phyloP scores from a whole-genome alignment of 2,888 invertebrate species.

The Volucella inflata region DNA sequence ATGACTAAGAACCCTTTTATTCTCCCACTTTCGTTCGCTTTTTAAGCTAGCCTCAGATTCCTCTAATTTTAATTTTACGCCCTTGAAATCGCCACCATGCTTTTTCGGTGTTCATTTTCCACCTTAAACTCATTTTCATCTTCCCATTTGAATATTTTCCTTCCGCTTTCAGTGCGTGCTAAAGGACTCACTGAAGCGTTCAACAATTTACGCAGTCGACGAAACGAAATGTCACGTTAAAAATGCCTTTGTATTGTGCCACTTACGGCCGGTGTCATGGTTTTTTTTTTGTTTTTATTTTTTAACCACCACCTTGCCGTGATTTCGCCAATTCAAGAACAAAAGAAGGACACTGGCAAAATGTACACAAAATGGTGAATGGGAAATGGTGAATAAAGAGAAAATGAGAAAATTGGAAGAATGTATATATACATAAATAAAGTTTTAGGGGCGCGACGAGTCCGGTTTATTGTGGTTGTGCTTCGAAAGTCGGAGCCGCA shows the following conservation, averaged over 20 bases:
- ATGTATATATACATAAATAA: not conserved
- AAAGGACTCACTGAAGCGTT: constrained; percentile 42
- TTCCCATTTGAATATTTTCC: constrained; percentile 2
- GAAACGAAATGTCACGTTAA: constrained; percentile 49
- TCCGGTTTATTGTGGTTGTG: constrained; percentile 37
- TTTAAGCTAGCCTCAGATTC: too few species aligned
- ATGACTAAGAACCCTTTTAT: too few species aligned
- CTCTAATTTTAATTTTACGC: too few species aligned
- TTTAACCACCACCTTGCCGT: constrained; percentile 1
- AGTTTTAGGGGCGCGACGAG: constrained; percentile 20
- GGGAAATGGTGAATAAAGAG: not conserved
- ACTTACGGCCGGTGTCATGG: constrained; percentile 36
- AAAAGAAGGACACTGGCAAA: constrained; percentile 36
- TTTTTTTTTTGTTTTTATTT: constrained; percentile 10
- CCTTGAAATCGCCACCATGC: too few species aligned
- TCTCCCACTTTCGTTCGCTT: too few species aligned
- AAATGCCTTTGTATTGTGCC: constrained; percentile 55
- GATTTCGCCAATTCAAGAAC: constrained; percentile 43
- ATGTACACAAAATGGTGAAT: not conserved
- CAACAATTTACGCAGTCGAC: constrained; percentile 30
- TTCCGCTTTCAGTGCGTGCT: constrained; percentile 14
- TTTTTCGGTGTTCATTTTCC: not conserved
- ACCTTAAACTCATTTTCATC: not conserved
- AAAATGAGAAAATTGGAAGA: not conserved
- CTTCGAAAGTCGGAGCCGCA: constrained; percentile 10